phyloP scores from a whole-genome alignment of 2,888 invertebrate genomes.

The Eulithis prunata region DNA sequence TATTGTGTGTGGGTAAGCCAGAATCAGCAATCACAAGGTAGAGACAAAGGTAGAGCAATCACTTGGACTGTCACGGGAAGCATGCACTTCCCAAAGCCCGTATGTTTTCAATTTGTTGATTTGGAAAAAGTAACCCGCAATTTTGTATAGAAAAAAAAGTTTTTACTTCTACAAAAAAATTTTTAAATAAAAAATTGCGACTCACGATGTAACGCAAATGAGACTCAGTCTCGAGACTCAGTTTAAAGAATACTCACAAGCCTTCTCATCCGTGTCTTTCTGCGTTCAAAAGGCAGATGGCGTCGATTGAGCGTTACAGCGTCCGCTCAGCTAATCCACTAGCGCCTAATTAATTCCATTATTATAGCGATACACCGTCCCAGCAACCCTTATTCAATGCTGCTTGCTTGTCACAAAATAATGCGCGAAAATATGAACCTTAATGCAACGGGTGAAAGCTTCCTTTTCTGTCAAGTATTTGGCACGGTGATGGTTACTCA shows the following conservation, averaged over 20 bases:
- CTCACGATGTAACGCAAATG: too few relatives aligned
- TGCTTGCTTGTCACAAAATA: background rate
- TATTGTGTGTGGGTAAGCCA: too few relatives aligned
- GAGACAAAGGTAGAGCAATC: too few relatives aligned
- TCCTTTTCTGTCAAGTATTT: background rate
- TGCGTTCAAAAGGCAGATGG: constrained; percentile 65
- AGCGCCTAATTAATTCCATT: constrained; percentile 70
- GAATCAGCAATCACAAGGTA: too few relatives aligned
- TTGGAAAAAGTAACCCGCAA: too few relatives aligned
- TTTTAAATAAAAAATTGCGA: too few relatives aligned
- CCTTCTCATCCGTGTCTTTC: constrained; percentile 15
- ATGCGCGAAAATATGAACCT: background rate
- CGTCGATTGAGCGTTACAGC: constrained; percentile 64
- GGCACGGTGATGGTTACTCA: background rate
- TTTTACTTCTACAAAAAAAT: too few relatives aligned
- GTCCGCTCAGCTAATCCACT: constrained; percentile 66
- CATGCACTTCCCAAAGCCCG: too few relatives aligned
- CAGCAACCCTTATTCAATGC: background rate
- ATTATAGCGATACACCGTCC: constrained; percentile 53
- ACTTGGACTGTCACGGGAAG: too few relatives aligned
- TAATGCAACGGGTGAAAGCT: background rate
- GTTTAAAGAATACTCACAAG: background rate
- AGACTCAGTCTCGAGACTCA: too few relatives aligned
- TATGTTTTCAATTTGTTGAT: too few relatives aligned
- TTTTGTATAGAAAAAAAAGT: too few relatives aligned